Base-by-base conservation (phyloP, 2,113 vertebrate species). In the Platanista minor region DNA sequence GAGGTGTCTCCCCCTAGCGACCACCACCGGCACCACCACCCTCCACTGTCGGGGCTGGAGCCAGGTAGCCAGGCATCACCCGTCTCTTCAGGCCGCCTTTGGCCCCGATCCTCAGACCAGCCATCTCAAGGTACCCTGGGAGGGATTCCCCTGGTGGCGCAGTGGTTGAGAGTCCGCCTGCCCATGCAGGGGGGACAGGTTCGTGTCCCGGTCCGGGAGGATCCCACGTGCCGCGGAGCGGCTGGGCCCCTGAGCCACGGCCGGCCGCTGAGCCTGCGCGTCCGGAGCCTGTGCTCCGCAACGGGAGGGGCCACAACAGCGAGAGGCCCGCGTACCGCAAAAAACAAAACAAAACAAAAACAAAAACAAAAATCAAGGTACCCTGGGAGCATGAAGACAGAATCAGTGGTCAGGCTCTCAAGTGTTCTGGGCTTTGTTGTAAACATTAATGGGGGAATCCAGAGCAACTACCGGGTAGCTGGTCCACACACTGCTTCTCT, bases 1-100 rank as follows among this genome's bases (percentile, higher is more conserved):
- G 18, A 77, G 17, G 67, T 52, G 74, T 72, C 97, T 95, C 88
- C 90, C 86, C 88, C 82, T 78, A 43, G 88, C 57, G 88, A 78
- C 88, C 49, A 59, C 89, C 81, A 31, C 80, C 36, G 1, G 5
- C 4, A 17, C 59, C 36, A 9, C 71, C 23, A 0, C 31, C 41
- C 64, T 39, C 54, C 21, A 11, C 69, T 5, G 64, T 20, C 29
- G 1, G 72, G 29, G 23, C 81, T 18, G 17, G 1, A 49, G 66
- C 25, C 20, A n/a, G 21, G 33, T 2, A 17, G 49, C 8, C 2
- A 6, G 85, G 43, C 59, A 33, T 9, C n/a, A 6, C 31, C 3
- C 20, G 1, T 20, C 49, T 82, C 67, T 31, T 7, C 18, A 4
- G 23, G 80, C 61, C 20, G 33, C 46, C 12, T 6, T 1, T 36